A percentile compares a stretch with the other conserved stretches of the same genome.
Evolutionary conservation across 2,888 invertebrate genomes (phyloP).

Genomic region (Neuroscelio doddi): DNA sequence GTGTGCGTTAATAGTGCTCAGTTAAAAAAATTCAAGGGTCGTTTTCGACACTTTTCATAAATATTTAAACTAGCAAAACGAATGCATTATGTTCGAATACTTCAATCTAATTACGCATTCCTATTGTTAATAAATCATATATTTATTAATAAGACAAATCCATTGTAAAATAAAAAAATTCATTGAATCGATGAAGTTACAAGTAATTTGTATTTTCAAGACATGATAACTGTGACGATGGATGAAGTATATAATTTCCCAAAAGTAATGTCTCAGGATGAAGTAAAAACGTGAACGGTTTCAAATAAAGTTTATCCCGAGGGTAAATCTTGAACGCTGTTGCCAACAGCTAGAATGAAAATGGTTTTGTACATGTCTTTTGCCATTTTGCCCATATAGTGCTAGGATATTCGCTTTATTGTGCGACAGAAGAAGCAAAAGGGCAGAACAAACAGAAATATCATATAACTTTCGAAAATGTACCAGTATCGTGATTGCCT

Average conservation of each 20-base stretch:
- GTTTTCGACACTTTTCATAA: too few relatives aligned
- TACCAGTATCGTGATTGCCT: not conserved
- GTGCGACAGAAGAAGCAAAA: not conserved
- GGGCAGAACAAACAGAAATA: conserved; percentile 6
- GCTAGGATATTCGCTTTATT: not conserved
- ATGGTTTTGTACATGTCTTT: conserved; percentile 1
- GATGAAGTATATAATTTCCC: not conserved
- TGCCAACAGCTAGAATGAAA: not conserved
- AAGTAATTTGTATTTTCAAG: not conserved
- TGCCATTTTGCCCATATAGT: not conserved
- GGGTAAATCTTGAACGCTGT: not conserved
- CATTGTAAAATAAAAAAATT: too few relatives aligned
- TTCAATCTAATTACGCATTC: too few relatives aligned
- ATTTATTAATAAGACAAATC: too few relatives aligned
- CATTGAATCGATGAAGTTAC: too few relatives aligned
- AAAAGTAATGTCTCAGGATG: not conserved
- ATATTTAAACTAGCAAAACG: too few relatives aligned
- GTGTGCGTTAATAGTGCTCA: too few relatives aligned
- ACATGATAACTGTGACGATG: not conserved
- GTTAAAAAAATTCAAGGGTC: too few relatives aligned
- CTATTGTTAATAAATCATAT: too few relatives aligned
- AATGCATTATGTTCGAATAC: too few relatives aligned
- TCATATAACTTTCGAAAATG: not conserved
- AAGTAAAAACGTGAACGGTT: not conserved
- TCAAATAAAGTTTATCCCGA: conserved; percentile 6